These are phyloP conservation scores for Dusona sp. DNA, from an alignment of 2,888 invertebrate genomes.

Conservation along the genomic window DNA sequence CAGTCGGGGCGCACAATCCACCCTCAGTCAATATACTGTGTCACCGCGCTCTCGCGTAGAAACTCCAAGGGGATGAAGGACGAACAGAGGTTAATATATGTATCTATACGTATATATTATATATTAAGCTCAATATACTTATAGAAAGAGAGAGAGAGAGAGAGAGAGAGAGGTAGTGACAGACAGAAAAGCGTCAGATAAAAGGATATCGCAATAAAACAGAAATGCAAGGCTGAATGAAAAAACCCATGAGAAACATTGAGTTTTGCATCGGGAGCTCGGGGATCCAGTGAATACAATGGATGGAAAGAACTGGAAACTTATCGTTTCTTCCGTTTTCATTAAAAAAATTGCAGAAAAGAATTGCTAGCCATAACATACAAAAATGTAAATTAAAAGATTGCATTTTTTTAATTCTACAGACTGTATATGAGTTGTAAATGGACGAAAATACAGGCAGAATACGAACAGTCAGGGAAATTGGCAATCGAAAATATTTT, in stretches of 20 bases:
- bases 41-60: conserved; percentile 72
- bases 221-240: conserved; percentile 48
- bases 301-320: conserved; percentile 26
- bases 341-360: background rate
- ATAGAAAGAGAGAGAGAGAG: background rate
- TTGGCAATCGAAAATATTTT: background rate
- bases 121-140: background rate
- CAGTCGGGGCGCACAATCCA: conserved; percentile 83
- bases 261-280: conserved; percentile 27
- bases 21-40: conserved; percentile 83
- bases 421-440: too few species aligned
- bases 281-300: conserved; percentile 11
- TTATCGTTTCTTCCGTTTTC: conserved; percentile 17
- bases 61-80: conserved; percentile 37
- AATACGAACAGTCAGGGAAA: background rate
- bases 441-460: too few species aligned
- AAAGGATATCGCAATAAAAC: conserved; percentile 54
- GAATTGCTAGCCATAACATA: background rate
- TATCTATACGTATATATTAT: background rate
- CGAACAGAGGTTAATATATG: conserved; percentile 35
- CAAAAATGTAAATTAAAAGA: background rate
- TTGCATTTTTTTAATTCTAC: background rate
- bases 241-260: conserved; percentile 53
- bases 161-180: background rate
- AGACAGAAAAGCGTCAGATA: conserved; percentile 4